Evolutionary conservation across 2,113 vertebrate genomes (phyloP), one percentile per base, ranked within the genome.

Genomic region (Eptesicus fuscus): DNA sequence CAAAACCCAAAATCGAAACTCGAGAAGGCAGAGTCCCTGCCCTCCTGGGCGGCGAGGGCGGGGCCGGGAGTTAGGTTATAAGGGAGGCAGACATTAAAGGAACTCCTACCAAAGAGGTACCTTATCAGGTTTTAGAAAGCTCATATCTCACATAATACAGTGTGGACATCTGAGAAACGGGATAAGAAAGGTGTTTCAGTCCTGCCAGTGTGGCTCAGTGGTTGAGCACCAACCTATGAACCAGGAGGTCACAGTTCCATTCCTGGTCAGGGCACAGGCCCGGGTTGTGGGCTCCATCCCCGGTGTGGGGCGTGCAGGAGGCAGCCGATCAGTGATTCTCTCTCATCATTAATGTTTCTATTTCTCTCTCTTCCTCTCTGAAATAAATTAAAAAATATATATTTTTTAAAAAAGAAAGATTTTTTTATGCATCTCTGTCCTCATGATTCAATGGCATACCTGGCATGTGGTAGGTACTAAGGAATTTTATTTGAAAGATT

Each of bases 71-170:
- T 11, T 9, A 30, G 49, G 2, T 7, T 10, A 0, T 0, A 22
- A 20, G 23, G 30, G 49, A 47, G 7, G 67, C 0, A n/a, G 35
- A 40, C 40, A 1, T 23, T 9, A 73, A 28, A 47, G 32, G 22
- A 74, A 9, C 7, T 8, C 13, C 11, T 8, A 18, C 17, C 76
- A 4, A 0, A 2, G 0, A 30, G 56, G n/a, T 1, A 7, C 35
- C 14, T 49, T 3, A 20, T 4, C 23, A 4, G 1, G 6, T 35
- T n/a, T 44, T 9, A 5, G 11, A 22, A 25, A 3, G 6, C 30
- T 16, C 1, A 14, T 0, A 1, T 3, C 9, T 59, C 4, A 17
- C 11, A 5, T 8, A 22, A n/a, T 0, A 70, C 13, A 0, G n/a
- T 16, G 32, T 0, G 4, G 28, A 17, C 18, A 13, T 0, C 18